Base-by-base conservation (phyloP, 2,888 invertebrate genomes). In the Dryobotodes eremita region DNA sequence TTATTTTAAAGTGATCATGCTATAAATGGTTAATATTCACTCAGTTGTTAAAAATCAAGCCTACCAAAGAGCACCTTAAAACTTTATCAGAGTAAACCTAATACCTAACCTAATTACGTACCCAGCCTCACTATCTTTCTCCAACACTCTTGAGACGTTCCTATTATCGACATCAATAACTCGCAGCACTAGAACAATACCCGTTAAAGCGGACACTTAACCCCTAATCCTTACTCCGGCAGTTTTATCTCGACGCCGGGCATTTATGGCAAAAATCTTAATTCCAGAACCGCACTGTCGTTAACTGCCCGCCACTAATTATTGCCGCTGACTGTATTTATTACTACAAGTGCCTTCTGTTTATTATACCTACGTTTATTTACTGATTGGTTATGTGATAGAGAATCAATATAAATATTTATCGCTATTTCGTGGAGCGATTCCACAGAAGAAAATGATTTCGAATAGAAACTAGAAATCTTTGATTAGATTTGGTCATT, bases 181-280 rank as follows among this genome's bases (percentile, higher is more conserved):
- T 78, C 81, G 72, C 93, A 88, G 74, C 93, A 89, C 94, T 95
- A 93, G 78, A 89, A 92, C 94, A 93, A 93, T 94, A 95, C 94
- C 95, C 95, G 95, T 96, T 95, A 96, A 94, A 93, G 94, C 96
- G 95, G 94, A 95, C 96, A 96, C 97, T 96, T 97, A 97, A 96
- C 97, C 97, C 96, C 96, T 96, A 97, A 97, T 96, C 96, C 96
- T 94, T 90, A 91, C 91, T 90, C 91, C 91, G 94, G 95, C 95
- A 96, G 94, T 96, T 96, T 94, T 94, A 94, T 95, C 94, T 94
- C 91, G 82, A 88, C 83, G 88, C 80, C 92, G 93, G 90, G 95
- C 96, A 94, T 96, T 97, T 96, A 97, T 95, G 94, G 96, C 95
- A 96, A 96, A 97, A 96, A 96, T 96, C 96, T 96, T 97, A 96